These are phyloP conservation scores for Riparia riparia DNA, from an alignment of 2,113 vertebrate genomes.

Conservation along the genomic window DNA sequence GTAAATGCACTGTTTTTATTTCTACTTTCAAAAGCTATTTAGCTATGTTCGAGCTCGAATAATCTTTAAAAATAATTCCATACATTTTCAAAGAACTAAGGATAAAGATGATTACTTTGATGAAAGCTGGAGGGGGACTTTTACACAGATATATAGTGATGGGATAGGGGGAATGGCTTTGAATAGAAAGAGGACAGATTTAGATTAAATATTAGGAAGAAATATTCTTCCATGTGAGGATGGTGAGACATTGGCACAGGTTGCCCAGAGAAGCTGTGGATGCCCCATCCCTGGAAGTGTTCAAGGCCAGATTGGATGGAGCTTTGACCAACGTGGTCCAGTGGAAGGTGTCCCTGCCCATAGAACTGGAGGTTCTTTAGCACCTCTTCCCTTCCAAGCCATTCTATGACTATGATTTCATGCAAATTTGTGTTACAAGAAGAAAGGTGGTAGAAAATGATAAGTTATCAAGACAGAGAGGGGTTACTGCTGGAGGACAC, in stretches of 20 bases:
- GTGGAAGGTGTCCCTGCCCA: background rate
- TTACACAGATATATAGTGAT: background rate
- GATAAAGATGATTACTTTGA: background rate
- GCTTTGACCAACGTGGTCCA: background rate
- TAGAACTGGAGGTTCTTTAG: background rate
- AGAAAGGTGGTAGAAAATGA: background rate
- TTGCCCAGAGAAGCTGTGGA: background rate
- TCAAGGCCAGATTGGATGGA: background rate
- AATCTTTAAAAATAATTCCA: background rate
- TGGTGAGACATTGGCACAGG: background rate
- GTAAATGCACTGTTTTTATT: background rate
- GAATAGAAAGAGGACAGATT: background rate
- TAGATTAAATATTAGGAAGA: background rate
- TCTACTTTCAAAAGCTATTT: background rate
- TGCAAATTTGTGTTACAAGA: accelerated
- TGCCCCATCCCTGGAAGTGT: background rate
- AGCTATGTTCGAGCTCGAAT: background rate
- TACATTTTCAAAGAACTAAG: background rate
- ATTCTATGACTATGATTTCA: background rate
- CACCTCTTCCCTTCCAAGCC: background rate
- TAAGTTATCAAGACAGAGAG: background rate
- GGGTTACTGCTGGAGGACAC: background rate
- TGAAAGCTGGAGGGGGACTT: background rate
- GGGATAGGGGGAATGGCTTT: background rate
- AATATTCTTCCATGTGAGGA: background rate